Evolutionary conservation across 2,888 invertebrate genomes (phyloP), one percentile per base, ranked within the genome.

Genomic region (Dolichopus griseipennis): DNA sequence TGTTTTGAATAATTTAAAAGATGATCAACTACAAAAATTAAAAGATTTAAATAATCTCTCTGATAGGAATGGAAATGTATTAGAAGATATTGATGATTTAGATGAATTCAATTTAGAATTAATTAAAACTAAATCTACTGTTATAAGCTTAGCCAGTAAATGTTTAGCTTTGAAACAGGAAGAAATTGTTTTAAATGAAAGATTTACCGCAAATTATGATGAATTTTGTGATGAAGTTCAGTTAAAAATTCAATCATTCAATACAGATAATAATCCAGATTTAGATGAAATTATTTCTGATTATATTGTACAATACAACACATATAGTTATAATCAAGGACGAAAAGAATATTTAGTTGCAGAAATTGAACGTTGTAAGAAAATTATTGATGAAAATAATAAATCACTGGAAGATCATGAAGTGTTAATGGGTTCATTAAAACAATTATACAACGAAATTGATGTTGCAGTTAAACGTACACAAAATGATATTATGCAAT

Each of bases 21-120:
- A 78, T 52, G 77, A 79, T 20, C 78, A 80, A 70, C 66, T 79
- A 18, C 78, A 79, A 63, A 71, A 78, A n/a, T 72, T 79, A 3
- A 76, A 76, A 73, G 67, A 72, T 0, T 68, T 80, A 1, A 78
- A 76, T 63, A 78, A 76, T 68, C 22, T 8, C 61, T 66, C 4
- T 37, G 65, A 1, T 64, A 68, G 1, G 68, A 71, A 65, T 52
- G 62, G 3, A 70, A 73, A 67, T 64, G 52, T 33, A 61, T 66
- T 61, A 65, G 61, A 18, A 12, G 18, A 27, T 22, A n/a, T 0
- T 21, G 76, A 76, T 7, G 73, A 73, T 3, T 68, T 78, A 1
- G 71, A 73, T 18, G 71, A 72, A 15, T 80, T 78, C 67, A 75
- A 79, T 37, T 69, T 77, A 0, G 76, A 78, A 65, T 65, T 80